Base-by-base conservation (phyloP, 2,113 vertebrate genomes). In the Lates calcarifer region DNA sequence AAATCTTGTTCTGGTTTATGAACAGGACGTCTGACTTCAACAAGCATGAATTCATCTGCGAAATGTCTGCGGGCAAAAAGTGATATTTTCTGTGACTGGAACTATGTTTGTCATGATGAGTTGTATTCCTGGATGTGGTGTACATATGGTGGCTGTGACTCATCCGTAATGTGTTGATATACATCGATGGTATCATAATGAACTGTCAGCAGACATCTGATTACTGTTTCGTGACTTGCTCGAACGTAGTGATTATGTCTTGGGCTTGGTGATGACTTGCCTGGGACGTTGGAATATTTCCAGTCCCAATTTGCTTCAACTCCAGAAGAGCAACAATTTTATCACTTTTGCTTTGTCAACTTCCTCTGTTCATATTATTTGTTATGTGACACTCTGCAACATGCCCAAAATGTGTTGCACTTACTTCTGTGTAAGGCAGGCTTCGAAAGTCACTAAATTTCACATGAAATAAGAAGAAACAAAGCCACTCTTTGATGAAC, bases 1-100 rank as follows among this genome's bases (percentile, higher is more conserved):
- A 55, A 51, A 37, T 57, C 41, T 28, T 28, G 63, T 58, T 66
- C 51, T 63, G 57, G 8, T 70, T 10, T 41, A 43, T 26, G 33
- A 70, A 77, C 60, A 49, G 73, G 49, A 71, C n/a, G 26, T 65
- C 26, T 71, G 65, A 49, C 65, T 35, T 13, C 26, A 43, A 43
- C 45, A 5, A 78, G 69, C 81, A 78, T 79, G 75, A 79, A 62
- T 62, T 67, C 62, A 67, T 39, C n/a, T n/a, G n/a, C n/a, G n/a
- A 0, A 65, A 24, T 24, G 11, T 58, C 29, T 41, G 7, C 63
- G 43, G n/a, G n/a, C n/a, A 49, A 17, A 60, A 47, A 53, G 31
- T 37, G 60, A n/a, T 3, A 1, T 64, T 39, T 57, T 70, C 24
- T 20, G 15, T 39, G 63, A 20, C 11, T 29, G 53, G 64, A 11